Conservation (phyloP, 2,797 vertebrate species). For the Simalia tracyae region DNA sequence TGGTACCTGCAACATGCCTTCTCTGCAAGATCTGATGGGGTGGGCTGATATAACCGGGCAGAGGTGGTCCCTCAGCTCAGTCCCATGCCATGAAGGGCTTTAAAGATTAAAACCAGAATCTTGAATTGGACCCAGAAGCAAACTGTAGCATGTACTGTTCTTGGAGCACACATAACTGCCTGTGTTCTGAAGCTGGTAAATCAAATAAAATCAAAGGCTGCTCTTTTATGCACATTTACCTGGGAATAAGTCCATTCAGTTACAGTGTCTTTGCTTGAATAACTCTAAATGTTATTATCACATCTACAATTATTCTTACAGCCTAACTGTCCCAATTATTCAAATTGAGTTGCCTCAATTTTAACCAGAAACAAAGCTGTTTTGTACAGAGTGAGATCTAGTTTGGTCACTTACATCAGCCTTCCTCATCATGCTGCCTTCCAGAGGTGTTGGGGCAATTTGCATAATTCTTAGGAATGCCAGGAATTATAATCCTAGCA, state of each 20-base stretch:
- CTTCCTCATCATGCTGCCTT: neutral
- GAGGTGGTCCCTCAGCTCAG: no score
- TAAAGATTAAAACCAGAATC: no score
- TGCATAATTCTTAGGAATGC: neutral
- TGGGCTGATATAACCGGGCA: no score
- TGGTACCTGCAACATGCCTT: no score
- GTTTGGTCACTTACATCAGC: neutral
- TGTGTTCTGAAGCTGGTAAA: no score
- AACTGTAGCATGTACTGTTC: no score
- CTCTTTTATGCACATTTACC: neutral
- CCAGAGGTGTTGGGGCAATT: neutral
- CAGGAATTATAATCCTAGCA: neutral
- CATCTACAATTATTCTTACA: neutral
- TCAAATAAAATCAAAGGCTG: neutral
- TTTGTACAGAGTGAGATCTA: neutral
- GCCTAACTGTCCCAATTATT: neutral
- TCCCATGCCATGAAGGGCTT: no score
- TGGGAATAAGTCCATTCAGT: neutral
- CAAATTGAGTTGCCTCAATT: conserved; percentile 24
- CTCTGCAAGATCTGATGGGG: no score
- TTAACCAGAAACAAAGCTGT: conserved; percentile 19
- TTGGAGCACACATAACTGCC: no score
- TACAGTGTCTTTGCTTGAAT: neutral
- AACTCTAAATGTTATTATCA: neutral
- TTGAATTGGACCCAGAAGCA: no score